phyloP scores from a whole-genome alignment of 2,888 invertebrate genomes.

The Diarsia dahlii region DNA sequence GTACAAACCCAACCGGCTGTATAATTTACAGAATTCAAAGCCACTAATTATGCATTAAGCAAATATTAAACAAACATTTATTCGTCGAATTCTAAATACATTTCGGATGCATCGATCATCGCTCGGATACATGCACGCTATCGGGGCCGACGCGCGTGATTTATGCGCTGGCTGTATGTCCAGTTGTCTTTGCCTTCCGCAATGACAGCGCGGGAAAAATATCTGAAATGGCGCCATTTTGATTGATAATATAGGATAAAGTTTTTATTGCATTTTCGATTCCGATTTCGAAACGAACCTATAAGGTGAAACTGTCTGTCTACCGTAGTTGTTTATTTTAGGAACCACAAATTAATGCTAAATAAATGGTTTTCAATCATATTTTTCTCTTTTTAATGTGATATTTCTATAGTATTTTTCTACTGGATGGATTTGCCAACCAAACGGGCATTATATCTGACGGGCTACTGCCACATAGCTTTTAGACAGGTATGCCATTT shows the following conservation, averaged over 20 bases:
- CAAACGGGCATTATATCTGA: neutral
- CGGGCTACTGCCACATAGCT: neutral
- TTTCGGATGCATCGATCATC: constrained; percentile 69
- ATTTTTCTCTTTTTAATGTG: neutral
- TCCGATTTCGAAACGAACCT: no score
- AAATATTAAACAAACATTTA: constrained; percentile 45
- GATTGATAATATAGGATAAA: constrained; percentile 15
- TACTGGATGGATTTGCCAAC: neutral
- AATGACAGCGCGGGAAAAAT: constrained; percentile 58
- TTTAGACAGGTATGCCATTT: no score
- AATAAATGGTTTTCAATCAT: constrained; percentile 2
- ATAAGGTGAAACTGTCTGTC: neutral
- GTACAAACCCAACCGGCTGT: neutral
- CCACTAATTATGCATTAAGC: constrained; percentile 36
- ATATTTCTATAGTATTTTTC: neutral
- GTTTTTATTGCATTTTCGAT: neutral
- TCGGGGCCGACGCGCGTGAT: constrained; percentile 64
- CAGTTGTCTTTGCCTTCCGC: constrained; percentile 62
- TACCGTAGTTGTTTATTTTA: neutral
- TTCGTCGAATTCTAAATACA: constrained; percentile 60
- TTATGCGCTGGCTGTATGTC: constrained; percentile 63
- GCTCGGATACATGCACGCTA: constrained; percentile 60
- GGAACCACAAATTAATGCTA: neutral
- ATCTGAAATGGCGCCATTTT: constrained; percentile 31
- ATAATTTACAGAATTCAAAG: constrained; percentile 9